These are phyloP conservation scores for Lochmaea crataegi DNA, from an alignment of 2,888 invertebrate genomes.

Conservation along the genomic window DNA sequence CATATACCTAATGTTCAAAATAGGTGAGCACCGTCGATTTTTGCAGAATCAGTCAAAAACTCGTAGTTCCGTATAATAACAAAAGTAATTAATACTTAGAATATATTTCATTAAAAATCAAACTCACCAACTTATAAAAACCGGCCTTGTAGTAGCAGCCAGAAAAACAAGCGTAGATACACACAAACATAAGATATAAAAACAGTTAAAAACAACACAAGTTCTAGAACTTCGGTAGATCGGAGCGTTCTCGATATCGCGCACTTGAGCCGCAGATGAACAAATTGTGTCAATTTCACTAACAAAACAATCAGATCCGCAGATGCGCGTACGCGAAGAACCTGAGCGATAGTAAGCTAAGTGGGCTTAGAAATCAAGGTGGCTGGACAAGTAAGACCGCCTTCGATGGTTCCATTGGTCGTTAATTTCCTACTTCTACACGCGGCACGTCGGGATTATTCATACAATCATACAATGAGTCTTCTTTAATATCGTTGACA, in stretches of 20 bases:
- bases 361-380: conserved; percentile 50
- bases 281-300: neutral
- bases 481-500: conserved; percentile 46
- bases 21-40: too few species aligned
- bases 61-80: too few species aligned
- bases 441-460: conserved; percentile 36
- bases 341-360: conserved; percentile 44
- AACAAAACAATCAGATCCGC: conserved; percentile 30
- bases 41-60: too few species aligned
- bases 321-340: conserved; percentile 47
- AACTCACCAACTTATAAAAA: too few species aligned
- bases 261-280: conserved; percentile 6
- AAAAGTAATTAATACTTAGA: too few species aligned
- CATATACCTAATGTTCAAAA: too few species aligned
- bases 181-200: neutral
- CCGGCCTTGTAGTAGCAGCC: too few species aligned
- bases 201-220: neutral
- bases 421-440: conserved; percentile 56
- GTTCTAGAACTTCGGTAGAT: too few species aligned
- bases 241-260: too few species aligned
- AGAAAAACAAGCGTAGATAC: too few species aligned
- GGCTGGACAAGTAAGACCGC: conserved; percentile 53
- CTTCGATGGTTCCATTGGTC: conserved; percentile 56
- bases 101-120: too few species aligned
- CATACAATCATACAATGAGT: conserved; percentile 24